Evolutionary conservation across 2,888 invertebrate genomes (phyloP), one percentile per base, ranked within the genome.

Genomic region (Teinopalpus imperialis): DNA sequence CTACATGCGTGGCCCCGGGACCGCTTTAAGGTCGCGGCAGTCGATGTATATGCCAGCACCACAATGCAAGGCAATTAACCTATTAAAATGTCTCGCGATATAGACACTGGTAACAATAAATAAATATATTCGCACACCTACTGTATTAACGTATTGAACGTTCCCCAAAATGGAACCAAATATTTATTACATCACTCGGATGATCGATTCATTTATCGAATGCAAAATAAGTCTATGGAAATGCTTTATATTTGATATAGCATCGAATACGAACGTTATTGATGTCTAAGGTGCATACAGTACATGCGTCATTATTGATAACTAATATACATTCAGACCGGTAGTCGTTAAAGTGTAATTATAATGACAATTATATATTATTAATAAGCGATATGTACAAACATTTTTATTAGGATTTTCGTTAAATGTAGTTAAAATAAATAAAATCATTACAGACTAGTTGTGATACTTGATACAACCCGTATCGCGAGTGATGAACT

Each of bases 1-100:
- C 54, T 52, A 75, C 74, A 72, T 74, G 78, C 79, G 78, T 80
- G 82, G 82, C 81, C 85, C 78, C 81, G 72, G 79, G 77, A 7
- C 61, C 73, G 71, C 70, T 76, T 69, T 86, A 81, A 86, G 86
- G 86, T 87, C 86, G 85, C 70, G 70, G 75, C 71, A 78, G 77
- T 61, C 76, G 73, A 81, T 80, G 74, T 81, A n/a, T n/a, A 78
- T 85, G 81, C 85, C 83, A 85, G 80, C 79, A 77, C 76, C 69
- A 87, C 87, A 82, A 86, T 87, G 82, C 81, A 78, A 81, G 80
- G 71, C 81, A 82, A 86, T 88, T 86, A 87, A 81, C 82, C 82
- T 83, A 85, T 85, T 83, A 85, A 81, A 82, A 75, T 77, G 65
- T 68, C 73, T 66, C 58, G 70, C 66, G 65, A 74, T 74, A 70